phyloP scores from a whole-genome alignment of 1,140 invertebrate species.

The Apis laboriosa region DNA sequence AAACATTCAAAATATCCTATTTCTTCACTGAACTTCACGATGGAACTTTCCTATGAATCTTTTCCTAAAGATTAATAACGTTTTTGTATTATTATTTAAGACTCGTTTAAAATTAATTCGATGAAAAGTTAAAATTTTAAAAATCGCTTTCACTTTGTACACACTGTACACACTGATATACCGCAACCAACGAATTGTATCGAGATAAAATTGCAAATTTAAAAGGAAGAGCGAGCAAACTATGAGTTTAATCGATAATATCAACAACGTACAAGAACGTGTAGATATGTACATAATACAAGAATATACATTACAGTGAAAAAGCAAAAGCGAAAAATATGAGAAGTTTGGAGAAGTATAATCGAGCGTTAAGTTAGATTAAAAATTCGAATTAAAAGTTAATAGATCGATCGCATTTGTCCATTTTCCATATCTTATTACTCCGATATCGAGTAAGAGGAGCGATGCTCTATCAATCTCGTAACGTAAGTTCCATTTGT shows the following conservation, averaged over 20 bases:
- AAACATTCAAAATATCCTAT: background rate
- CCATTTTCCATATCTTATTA: background rate
- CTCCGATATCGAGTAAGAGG: constrained; percentile 17
- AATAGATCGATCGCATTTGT: background rate
- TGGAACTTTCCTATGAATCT: background rate
- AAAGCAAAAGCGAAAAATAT: background rate
- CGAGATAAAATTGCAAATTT: background rate
- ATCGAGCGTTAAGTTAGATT: background rate
- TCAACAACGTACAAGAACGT: background rate
- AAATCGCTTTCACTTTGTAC: background rate
- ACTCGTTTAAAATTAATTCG: too few relatives aligned
- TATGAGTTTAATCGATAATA: background rate
- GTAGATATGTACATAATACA: too few relatives aligned
- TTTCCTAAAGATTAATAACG: too few relatives aligned
- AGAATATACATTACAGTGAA: background rate
- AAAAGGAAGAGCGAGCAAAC: background rate
- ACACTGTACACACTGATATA: background rate
- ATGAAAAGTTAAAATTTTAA: background rate
- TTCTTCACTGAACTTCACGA: background rate
- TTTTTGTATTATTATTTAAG: too few relatives aligned
- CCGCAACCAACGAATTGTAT: background rate
- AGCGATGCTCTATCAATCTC: constrained; percentile 15
- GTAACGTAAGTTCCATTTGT: constrained; percentile 40
- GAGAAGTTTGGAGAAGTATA: too few relatives aligned
- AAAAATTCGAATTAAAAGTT: background rate